A percentile compares a stretch with the other conserved stretches of the same genome.
phyloP scores from a whole-genome alignment of 2,797 vertebrate species.

The Merluccius polli region DNA sequence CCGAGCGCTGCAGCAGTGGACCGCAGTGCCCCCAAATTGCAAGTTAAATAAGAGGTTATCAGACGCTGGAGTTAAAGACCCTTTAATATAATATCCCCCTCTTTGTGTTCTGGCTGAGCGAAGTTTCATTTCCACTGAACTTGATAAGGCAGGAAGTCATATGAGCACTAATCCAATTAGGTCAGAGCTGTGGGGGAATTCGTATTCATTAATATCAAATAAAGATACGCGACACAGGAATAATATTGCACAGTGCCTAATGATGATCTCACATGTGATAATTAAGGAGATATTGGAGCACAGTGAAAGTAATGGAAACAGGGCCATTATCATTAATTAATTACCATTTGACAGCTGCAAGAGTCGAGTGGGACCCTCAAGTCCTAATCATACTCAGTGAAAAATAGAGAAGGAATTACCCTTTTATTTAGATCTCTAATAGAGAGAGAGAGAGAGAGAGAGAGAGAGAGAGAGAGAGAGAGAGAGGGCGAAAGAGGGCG shows the following conservation, averaged over 20 bases:
- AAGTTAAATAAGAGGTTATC: background rate
- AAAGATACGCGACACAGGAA: slow-evolving; percentile 44
- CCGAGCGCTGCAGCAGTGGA: background rate
- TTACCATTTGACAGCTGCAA: slow-evolving; percentile 47
- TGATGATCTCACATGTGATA: slow-evolving; percentile 42
- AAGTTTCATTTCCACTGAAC: slow-evolving; percentile 37
- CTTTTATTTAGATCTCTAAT: background rate
- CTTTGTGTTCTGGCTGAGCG: slow-evolving; percentile 12
- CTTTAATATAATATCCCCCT: slow-evolving; percentile 1
- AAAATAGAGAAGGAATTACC: background rate
- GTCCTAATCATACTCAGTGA: slow-evolving; percentile 16
- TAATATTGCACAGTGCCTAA: slow-evolving; percentile 46
- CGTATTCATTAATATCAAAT: slow-evolving; percentile 57
- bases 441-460: background rate
- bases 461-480: background rate
- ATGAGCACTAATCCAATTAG: slow-evolving; percentile 51
- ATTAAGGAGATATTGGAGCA: slow-evolving; percentile 43
- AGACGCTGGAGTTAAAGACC: slow-evolving; percentile 1
- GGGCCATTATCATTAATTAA: slow-evolving; percentile 54
- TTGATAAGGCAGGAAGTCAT: slow-evolving; percentile 47
- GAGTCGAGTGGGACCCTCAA: slow-evolving; percentile 13
- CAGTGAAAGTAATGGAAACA: slow-evolving; percentile 43
- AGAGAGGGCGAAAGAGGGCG: background rate
- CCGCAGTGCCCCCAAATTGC: background rate
- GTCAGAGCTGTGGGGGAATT: slow-evolving; percentile 38